These are phyloP conservation scores for Poecilia gillii DNA, from an alignment of 2,797 vertebrate species.

Conservation along the genomic window DNA sequence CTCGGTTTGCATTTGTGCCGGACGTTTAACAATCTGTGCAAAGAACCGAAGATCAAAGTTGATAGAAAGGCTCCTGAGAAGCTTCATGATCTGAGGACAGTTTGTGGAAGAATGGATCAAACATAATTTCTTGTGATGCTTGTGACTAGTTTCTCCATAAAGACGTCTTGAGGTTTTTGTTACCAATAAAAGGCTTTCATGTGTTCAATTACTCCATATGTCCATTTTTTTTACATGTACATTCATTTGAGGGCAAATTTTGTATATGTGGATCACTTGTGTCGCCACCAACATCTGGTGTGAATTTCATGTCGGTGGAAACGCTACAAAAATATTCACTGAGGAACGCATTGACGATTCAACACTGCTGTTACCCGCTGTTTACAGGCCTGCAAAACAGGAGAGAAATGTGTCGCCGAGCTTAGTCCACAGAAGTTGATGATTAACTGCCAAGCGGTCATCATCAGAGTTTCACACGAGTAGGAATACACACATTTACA, in stretches of 20 bases:
- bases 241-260: neutral
- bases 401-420: slow-evolving; percentile 19
- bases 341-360: neutral
- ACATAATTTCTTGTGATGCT: neutral
- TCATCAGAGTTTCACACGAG: slow-evolving; percentile 33
- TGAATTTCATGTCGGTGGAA: neutral
- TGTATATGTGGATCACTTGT: neutral
- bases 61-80: neutral
- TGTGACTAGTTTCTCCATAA: neutral
- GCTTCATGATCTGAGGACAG: neutral
- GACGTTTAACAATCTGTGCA: neutral
- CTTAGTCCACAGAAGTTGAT: slow-evolving; percentile 37
- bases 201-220: neutral
- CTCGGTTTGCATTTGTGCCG: neutral
- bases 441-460: slow-evolving; percentile 53
- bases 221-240: neutral
- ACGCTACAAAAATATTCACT: neutral
- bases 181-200: neutral
- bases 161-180: neutral
- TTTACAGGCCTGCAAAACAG: neutral
- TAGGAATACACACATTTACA: slow-evolving; percentile 30
- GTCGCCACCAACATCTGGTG: neutral
- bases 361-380: neutral
- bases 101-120: neutral
- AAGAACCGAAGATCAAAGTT: neutral